These are phyloP conservation scores for Bufotes viridis DNA, from an alignment of 2,797 vertebrate genomes.

Conservation along the genomic window DNA sequence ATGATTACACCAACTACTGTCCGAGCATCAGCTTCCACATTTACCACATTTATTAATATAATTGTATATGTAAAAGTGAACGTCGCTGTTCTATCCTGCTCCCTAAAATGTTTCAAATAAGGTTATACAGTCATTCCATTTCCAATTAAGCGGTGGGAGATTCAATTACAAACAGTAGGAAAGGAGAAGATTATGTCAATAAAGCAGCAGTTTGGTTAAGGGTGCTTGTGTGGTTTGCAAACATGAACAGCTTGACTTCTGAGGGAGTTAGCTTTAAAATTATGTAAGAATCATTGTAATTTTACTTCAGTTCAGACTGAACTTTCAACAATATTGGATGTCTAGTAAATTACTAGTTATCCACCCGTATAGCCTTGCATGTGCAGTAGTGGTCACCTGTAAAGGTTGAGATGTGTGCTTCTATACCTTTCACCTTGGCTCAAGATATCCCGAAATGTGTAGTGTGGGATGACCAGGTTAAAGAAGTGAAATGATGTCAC, in stretches of 20 bases:
- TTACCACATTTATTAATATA: slow-evolving; percentile 71
- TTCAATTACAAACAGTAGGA: slow-evolving; percentile 74
- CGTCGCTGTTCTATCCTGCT: slow-evolving; percentile 68
- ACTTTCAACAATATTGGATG: not conserved
- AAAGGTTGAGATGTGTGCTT: too few relatives aligned
- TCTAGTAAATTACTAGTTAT: not conserved
- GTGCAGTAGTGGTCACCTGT: not conserved
- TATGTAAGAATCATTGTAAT: slow-evolving; percentile 62
- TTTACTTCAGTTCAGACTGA: slow-evolving; percentile 48
- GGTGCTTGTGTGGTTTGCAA: slow-evolving; percentile 72
- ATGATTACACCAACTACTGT: slow-evolving; percentile 60
- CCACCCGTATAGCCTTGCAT: not conserved
- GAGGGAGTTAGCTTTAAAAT: slow-evolving; percentile 69
- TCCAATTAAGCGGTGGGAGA: slow-evolving; percentile 74
- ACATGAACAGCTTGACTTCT: slow-evolving; percentile 71
- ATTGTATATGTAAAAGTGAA: slow-evolving; percentile 71
- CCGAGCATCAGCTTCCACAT: slow-evolving; percentile 68
- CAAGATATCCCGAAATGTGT: too few relatives aligned
- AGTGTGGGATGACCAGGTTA: too few relatives aligned
- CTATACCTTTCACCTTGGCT: too few relatives aligned
- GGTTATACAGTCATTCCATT: slow-evolving; percentile 71
- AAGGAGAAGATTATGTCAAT: slow-evolving; percentile 72
- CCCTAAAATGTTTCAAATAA: slow-evolving; percentile 71
- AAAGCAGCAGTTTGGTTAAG: slow-evolving; percentile 72
- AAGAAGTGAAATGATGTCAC: too few relatives aligned